Percentiles rank a stretch among this genome's conserved stretches.
These are phyloP conservation scores for Cheilosia urbana DNA, from an alignment of 2,888 invertebrate genomes.

Conservation along the genomic window DNA sequence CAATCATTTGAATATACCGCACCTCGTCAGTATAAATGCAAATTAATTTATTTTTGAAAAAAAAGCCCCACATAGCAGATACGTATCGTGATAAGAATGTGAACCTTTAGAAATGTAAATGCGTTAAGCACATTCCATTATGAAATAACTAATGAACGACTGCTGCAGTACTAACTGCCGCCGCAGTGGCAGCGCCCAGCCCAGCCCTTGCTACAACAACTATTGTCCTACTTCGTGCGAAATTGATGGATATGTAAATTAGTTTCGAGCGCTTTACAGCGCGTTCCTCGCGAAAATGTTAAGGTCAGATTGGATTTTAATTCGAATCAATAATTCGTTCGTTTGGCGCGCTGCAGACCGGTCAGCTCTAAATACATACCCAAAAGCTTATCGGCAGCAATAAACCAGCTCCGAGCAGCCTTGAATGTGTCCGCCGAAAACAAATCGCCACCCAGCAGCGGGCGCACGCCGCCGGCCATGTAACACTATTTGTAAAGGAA, in stretches of 20 bases:
- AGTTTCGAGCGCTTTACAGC: slow-evolving; percentile 40
- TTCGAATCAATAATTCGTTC: slow-evolving; percentile 67
- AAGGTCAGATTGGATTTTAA: slow-evolving; percentile 68
- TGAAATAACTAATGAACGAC: slow-evolving; percentile 72
- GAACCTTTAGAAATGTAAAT: slow-evolving; percentile 54
- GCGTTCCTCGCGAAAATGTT: slow-evolving; percentile 57
- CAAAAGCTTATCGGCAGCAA: slow-evolving; percentile 48
- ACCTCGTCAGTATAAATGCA: slow-evolving; percentile 44
- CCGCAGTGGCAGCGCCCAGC: slow-evolving; percentile 13
- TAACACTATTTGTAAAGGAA: slow-evolving; percentile 61
- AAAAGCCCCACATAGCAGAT: slow-evolving; percentile 2
- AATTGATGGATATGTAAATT: slow-evolving; percentile 73
- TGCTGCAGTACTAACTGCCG: slow-evolving; percentile 34
- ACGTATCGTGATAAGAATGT: slow-evolving; percentile 47
- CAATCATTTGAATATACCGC: slow-evolving; percentile 36
- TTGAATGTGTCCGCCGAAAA: slow-evolving; percentile 54
- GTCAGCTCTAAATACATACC: slow-evolving; percentile 10
- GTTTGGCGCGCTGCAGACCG: neutral
- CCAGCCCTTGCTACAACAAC: neutral
- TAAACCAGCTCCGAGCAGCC: slow-evolving; percentile 42
- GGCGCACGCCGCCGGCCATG: slow-evolving; percentile 26
- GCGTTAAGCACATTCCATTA: slow-evolving; percentile 56
- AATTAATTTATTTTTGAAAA: slow-evolving; percentile 34
- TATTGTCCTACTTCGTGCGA: slow-evolving; percentile 64
- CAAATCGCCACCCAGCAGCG: slow-evolving; percentile 52